Percentiles rank a stretch among this genome's conserved stretches.
Conservation (phyloP, 2,888 invertebrate genomes). For the Apamea sordens region DNA sequence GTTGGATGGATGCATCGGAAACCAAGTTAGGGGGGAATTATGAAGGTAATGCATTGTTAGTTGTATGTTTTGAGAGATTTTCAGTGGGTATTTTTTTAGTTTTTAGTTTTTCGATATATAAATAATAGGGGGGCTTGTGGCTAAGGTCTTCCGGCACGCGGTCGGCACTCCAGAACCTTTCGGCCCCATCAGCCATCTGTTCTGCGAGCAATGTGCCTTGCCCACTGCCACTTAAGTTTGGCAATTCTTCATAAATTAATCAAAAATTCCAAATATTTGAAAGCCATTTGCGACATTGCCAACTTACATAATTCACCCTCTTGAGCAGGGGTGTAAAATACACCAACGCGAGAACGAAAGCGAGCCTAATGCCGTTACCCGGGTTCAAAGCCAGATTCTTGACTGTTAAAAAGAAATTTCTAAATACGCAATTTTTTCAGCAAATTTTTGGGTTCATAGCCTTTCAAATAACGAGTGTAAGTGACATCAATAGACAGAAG, state of each 20-base stretch:
- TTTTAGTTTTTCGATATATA: too few relatives aligned
- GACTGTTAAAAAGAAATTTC: background rate
- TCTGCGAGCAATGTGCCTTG: too few relatives aligned
- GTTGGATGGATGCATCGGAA: conserved; percentile 3
- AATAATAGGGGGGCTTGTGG: too few relatives aligned
- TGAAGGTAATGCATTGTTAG: background rate
- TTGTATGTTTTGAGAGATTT: background rate
- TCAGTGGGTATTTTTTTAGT: too few relatives aligned
- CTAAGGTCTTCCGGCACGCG: too few relatives aligned
- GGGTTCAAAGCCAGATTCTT: background rate
- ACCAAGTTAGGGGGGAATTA: background rate
- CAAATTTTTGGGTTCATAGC: background rate
- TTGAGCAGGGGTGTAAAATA: background rate
- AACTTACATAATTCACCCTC: background rate
- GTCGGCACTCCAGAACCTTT: too few relatives aligned
- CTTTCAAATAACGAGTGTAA: too few relatives aligned
- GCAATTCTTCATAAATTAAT: too few relatives aligned
- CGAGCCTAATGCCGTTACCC: background rate
- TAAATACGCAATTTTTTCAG: background rate
- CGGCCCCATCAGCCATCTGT: too few relatives aligned
- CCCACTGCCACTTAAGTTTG: too few relatives aligned
- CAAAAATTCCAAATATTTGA: background rate
- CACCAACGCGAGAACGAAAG: background rate
- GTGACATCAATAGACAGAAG: too few relatives aligned
- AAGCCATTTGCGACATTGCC: background rate